phyloP scores from a whole-genome alignment of 2,888 invertebrate genomes.

The Geophilus truncorum region DNA sequence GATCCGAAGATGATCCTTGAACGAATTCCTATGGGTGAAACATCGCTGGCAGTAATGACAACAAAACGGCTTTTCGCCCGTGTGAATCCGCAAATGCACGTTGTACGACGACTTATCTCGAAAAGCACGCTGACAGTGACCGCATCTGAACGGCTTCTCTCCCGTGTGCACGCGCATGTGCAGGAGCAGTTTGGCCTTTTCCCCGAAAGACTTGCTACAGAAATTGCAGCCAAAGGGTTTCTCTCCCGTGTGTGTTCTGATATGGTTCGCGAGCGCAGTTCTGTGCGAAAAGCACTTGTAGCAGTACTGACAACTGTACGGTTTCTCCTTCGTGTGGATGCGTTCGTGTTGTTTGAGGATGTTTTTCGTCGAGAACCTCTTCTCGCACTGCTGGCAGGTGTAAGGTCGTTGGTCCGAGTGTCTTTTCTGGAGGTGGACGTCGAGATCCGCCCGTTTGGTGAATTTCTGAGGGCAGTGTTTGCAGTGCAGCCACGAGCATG shows the following conservation, averaged over 20 bases:
- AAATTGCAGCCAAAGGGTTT: conserved; percentile 28
- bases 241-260: conserved; percentile 31
- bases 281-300: conserved; percentile 30
- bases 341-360: conserved; percentile 30
- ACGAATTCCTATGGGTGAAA: conserved; percentile 30
- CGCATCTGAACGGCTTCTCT: conserved; percentile 34
- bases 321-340: conserved; percentile 31
- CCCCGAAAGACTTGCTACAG: conserved; percentile 30
- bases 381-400: conserved; percentile 27
- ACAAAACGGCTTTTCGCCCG: conserved; percentile 33
- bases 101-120: conserved; percentile 33
- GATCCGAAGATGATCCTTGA: conserved; percentile 29
- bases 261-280: conserved; percentile 30
- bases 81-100: conserved; percentile 36
- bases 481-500: neutral
- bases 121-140: conserved; percentile 29
- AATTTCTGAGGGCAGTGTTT: conserved; percentile 30
- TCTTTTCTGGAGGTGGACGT: neutral
- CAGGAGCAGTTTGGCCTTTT: conserved; percentile 28
- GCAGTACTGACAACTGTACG: conserved; percentile 29
- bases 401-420: conserved; percentile 9
- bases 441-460: neutral
- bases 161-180: conserved; percentile 35
- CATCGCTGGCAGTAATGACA: conserved; percentile 33
- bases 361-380: conserved; percentile 31